Evolutionary conservation across 2,797 vertebrate species (phyloP).

Genomic region (Enteromius argenteus): DNA sequence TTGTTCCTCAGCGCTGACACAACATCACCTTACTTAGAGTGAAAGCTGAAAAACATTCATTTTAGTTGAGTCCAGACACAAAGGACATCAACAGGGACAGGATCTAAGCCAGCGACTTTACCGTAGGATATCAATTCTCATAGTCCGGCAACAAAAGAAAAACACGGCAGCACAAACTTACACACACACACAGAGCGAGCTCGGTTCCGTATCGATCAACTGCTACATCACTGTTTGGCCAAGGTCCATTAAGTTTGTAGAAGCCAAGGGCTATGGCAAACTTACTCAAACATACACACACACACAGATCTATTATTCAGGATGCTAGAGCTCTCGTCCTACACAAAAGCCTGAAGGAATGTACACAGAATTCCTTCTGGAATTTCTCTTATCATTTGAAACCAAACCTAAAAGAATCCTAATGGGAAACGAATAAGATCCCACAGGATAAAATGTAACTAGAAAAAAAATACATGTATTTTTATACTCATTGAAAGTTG

Average conservation of each 20-base stretch:
- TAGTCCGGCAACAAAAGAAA: neutral
- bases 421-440: neutral
- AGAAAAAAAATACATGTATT: neutral
- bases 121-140: neutral
- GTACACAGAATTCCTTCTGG: neutral
- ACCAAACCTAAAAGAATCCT: neutral
- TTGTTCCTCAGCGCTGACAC: neutral
- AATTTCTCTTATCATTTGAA: neutral
- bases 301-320: conserved; percentile 37
- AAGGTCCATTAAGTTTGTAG: conserved; percentile 52
- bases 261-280: conserved; percentile 35
- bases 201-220: conserved; percentile 26
- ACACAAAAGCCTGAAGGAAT: neutral
- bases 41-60: conserved; percentile 1
- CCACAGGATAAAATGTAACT: neutral
- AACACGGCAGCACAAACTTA: neutral
- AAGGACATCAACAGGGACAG: conserved; percentile 16
- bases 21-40: neutral
- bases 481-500: neutral
- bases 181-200: conserved; percentile 16
- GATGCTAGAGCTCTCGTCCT: neutral
- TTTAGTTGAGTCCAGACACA: conserved; percentile 22
- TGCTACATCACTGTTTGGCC: conserved; percentile 48
- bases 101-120: conserved; percentile 11
- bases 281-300: conserved; percentile 31